phyloP scores from a whole-genome alignment of 2,888 invertebrate species.

The Oscheius sp. region DNA sequence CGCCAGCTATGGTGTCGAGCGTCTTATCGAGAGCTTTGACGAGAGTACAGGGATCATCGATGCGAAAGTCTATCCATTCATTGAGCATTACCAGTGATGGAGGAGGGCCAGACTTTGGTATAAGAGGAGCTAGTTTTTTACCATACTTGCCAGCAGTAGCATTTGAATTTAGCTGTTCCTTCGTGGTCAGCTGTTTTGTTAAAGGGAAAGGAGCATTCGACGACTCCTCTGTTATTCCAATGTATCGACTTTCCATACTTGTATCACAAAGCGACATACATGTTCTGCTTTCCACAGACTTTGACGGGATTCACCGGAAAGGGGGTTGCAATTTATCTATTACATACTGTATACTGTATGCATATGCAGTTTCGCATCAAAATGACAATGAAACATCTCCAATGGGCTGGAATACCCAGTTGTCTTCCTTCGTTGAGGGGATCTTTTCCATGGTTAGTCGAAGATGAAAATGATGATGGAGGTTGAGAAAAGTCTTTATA shows the following conservation, averaged over 20 bases:
- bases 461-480: no score
- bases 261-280: conserved; percentile 55
- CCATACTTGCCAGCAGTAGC: conserved; percentile 35
- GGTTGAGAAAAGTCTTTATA: no score
- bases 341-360: no score
- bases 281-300: conserved; percentile 48
- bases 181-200: conserved; percentile 54
- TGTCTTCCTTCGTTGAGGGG: not conserved
- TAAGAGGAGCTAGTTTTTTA: conserved; percentile 16
- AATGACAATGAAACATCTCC: no score
- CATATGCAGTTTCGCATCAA: no score
- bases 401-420: not conserved
- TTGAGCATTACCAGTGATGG: conserved; percentile 54
- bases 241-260: conserved; percentile 60
- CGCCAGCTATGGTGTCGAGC: conserved; percentile 27
- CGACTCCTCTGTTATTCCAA: conserved; percentile 64
- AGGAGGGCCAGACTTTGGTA: conserved; percentile 21
- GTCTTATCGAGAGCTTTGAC: conserved; percentile 28
- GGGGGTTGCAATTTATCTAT: conserved; percentile 43
- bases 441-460: no score
- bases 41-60: conserved; percentile 51
- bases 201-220: conserved; percentile 64
- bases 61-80: conserved; percentile 66
- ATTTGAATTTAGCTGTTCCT: conserved; percentile 35
- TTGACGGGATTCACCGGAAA: conserved; percentile 51